Evolutionary conservation across 2,888 invertebrate genomes (phyloP).

Genomic region (Melitaea athalia): DNA sequence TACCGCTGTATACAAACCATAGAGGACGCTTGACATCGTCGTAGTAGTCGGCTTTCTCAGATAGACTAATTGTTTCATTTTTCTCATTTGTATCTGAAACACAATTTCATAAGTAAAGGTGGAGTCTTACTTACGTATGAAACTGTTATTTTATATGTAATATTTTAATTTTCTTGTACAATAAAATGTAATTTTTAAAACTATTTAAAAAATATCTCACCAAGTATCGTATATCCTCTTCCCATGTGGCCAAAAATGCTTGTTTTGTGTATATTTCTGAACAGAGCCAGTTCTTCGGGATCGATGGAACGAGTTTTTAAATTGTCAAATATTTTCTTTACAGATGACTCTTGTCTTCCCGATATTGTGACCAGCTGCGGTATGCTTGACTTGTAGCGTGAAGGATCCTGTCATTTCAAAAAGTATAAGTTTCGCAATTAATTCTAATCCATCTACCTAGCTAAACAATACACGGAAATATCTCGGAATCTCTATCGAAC

Average conservation of each 20-base stretch:
- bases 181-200: no score
- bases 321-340: slow-evolving; percentile 52
- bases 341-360: slow-evolving; percentile 55
- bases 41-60: slow-evolving; percentile 53
- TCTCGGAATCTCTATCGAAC: no score
- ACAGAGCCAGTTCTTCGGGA: slow-evolving; percentile 63
- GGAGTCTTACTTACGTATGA: no score
- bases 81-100: slow-evolving; percentile 51
- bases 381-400: slow-evolving; percentile 55
- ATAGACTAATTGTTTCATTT: slow-evolving; percentile 51
- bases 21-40: slow-evolving; percentile 73
- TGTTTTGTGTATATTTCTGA: slow-evolving; percentile 60
- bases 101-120: not conserved
- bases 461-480: no score
- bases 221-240: slow-evolving; percentile 61
- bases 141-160: no score
- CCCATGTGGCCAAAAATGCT: slow-evolving; percentile 63
- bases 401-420: slow-evolving; percentile 48
- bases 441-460: no score
- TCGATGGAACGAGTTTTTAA: slow-evolving; percentile 62
- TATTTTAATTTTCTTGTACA: no score
- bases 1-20: slow-evolving; percentile 88
- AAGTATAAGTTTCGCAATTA: no score
- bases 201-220: slow-evolving; percentile 41
- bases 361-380: slow-evolving; percentile 62